phyloP scores from a whole-genome alignment of 1,140 invertebrate genomes.

The Potamilus streckersoni region DNA sequence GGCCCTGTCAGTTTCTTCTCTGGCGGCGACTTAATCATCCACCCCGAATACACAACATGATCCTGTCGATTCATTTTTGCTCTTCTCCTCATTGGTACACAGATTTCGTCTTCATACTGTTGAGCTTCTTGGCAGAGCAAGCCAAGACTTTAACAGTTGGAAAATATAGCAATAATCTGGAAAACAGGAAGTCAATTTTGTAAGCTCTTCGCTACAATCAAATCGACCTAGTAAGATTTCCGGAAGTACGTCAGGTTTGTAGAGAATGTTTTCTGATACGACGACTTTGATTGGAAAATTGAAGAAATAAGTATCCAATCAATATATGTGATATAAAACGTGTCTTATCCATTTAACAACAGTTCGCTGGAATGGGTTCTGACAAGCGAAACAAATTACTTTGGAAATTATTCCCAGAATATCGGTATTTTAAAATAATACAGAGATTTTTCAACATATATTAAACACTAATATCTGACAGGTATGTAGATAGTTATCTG shows the following conservation, averaged over 20 bases:
- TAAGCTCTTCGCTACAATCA: no score
- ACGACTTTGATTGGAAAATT: slow-evolving; percentile 11
- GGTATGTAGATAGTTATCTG: no score
- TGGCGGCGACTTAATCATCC: slow-evolving; percentile 63
- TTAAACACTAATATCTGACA: no score
- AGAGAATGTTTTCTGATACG: not conserved
- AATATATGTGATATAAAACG: no score
- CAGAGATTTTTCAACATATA: no score
- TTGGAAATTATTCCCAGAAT: no score
- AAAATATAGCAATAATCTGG: not conserved
- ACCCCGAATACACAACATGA: slow-evolving; percentile 58
- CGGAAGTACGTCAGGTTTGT: slow-evolving; percentile 30
- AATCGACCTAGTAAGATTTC: not conserved
- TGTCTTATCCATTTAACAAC: no score
- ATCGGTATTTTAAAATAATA: no score
- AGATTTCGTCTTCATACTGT: not conserved
- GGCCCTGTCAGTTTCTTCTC: slow-evolving; percentile 55
- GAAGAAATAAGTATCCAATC: no score
- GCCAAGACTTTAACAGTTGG: not conserved
- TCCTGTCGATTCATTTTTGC: slow-evolving; percentile 5
- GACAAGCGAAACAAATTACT: no score
- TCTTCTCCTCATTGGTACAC: slow-evolving; percentile 12
- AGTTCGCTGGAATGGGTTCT: no score
- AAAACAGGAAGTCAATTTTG: not conserved
- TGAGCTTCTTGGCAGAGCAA: not conserved